phyloP scores from a whole-genome alignment of 2,113 vertebrate species.

The Rhea americana region DNA sequence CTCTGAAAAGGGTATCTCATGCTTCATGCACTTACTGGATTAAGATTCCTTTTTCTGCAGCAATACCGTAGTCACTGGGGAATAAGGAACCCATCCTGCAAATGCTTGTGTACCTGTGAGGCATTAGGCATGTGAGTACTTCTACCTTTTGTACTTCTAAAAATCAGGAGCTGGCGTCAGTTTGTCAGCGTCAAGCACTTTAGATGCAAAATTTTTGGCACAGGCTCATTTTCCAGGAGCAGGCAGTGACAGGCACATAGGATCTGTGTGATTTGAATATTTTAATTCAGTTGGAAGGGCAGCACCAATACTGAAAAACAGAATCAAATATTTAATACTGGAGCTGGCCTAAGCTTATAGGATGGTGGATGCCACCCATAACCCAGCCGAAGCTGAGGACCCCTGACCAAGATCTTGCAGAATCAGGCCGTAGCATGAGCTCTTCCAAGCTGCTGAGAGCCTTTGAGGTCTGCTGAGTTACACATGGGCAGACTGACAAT shows the following conservation, averaged over 20 bases:
- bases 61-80: fast-evolving
- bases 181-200: neutral
- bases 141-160: neutral
- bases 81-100: neutral
- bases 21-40: neutral
- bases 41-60: neutral
- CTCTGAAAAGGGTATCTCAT: neutral
- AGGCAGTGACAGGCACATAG: neutral
- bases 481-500: fast-evolving
- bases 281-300: neutral
- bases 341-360: neutral
- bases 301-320: neutral
- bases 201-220: neutral
- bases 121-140: neutral
- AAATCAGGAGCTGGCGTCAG: neutral
- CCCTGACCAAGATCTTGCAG: neutral
- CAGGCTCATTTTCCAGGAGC: neutral
- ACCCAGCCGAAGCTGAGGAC: neutral
- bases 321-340: neutral
- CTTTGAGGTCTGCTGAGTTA: neutral
- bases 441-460: neutral
- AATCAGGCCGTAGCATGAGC: neutral
- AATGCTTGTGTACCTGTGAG: neutral
- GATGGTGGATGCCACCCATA: neutral
- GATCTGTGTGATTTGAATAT: fast-evolving